Evolutionary conservation across 2,888 invertebrate species (phyloP), one percentile per base, ranked within the genome.

Genomic region (Hymenopus coronatus): DNA sequence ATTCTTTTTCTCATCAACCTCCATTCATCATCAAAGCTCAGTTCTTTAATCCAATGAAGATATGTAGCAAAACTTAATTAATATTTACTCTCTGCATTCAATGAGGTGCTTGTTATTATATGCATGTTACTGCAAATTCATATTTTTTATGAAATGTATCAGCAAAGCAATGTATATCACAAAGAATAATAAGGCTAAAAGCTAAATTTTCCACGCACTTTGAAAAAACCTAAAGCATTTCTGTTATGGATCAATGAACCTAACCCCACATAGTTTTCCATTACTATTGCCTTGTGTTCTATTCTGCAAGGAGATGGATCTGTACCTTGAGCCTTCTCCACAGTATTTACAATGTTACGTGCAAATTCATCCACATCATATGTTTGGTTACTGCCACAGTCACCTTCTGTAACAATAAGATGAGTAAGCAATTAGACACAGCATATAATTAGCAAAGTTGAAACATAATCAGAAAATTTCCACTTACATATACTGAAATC

Each of bases 131-230:
- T 40, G 12, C 40, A 40, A 40, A 40, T 1, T 70, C 3, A 20
- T 6, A 70, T 6, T 8, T 14, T 70, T 70, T 70, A 25, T 70
- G 15, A 70, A 70, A 70, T 20, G 2, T 1, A 70, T 20, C 25
- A 25, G 6, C 6, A 20, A 70, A 25, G 54, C 8, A 70, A 1
- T 7, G 54, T 70, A 4, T 70, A 6, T 70, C 25, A 70, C 3
- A 70, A 20, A 70, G 20, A 20, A 70, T 20, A 70, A 70, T 20
- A 15, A 70, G 30, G 28, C 85, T 96, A 97, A 92, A 97, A 97
- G 93, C 97, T 97, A 92, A 98, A 96, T 93, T 97, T 97, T 91
- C 97, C 97, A 91, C 98, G 94, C 90, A 97, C 97, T 94, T 97
- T 97, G 93, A 97, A 97, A 94, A 97, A 98, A 3, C 98, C 98